These are phyloP conservation scores for Platysteira castanea DNA, from an alignment of 2,113 vertebrate species.

Conservation along the genomic window DNA sequence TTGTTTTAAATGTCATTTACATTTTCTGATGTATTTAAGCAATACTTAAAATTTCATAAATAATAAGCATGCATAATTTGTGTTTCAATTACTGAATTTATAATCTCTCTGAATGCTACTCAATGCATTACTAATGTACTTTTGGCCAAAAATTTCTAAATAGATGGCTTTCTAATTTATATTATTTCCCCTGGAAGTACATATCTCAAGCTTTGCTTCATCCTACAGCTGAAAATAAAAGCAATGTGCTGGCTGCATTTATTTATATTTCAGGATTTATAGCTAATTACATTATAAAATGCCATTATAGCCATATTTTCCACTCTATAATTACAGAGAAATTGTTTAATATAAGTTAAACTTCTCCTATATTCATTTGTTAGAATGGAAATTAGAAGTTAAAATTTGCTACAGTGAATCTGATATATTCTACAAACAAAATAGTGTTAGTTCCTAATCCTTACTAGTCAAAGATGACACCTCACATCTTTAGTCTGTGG, in stretches of 20 bases:
- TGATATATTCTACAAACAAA: background rate
- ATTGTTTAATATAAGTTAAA: background rate
- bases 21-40: constrained; percentile 62
- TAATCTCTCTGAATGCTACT: constrained; percentile 31
- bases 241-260: background rate
- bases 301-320: background rate
- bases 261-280: constrained; percentile 8
- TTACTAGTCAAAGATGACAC: background rate
- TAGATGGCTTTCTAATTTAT: constrained; percentile 39
- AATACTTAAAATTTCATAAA: constrained; percentile 73
- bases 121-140: constrained; percentile 50
- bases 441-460: background rate
- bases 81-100: constrained; percentile 61
- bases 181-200: background rate
- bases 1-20: constrained; percentile 63
- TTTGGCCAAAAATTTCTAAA: constrained; percentile 49
- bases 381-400: background rate
- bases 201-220: constrained; percentile 42
- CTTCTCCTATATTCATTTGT: background rate
- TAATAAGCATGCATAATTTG: constrained; percentile 60
- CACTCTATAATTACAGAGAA: background rate
- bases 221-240: constrained; percentile 20
- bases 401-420: background rate
- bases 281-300: background rate
- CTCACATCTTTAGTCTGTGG: background rate